Percentiles rank a stretch among this genome's conserved stretches.
These are phyloP conservation scores for Callocephalon fimbriatum DNA, from an alignment of 2,113 vertebrate species.

Conservation along the genomic window DNA sequence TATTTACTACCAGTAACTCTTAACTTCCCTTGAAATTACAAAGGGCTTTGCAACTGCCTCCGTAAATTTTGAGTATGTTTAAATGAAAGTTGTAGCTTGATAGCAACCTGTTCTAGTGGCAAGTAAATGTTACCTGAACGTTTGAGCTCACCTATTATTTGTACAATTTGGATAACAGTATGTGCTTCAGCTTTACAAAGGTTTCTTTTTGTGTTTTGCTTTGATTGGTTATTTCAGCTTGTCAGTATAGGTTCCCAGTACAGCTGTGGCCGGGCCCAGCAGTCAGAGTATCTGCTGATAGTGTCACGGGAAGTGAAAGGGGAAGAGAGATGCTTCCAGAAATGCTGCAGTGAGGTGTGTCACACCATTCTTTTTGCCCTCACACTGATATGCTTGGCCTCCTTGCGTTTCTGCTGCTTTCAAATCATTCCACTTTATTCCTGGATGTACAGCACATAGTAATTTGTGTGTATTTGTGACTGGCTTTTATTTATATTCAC, in stretches of 20 bases:
- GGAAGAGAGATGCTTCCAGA: slow-evolving; percentile 90
- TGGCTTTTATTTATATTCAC: slow-evolving; percentile 54
- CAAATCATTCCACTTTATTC: slow-evolving; percentile 62
- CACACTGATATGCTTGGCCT: slow-evolving; percentile 84
- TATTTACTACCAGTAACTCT: background rate
- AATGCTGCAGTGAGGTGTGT: slow-evolving; percentile 93
- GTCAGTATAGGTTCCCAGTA: slow-evolving; percentile 89
- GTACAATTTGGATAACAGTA: background rate
- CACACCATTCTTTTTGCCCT: slow-evolving; percentile 75
- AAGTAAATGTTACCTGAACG: background rate
- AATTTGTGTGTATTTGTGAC: slow-evolving; percentile 58
- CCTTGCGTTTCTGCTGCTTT: slow-evolving; percentile 62
- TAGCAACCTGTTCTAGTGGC: background rate
- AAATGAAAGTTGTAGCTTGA: slow-evolving; percentile 5
- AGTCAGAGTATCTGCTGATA: slow-evolving; percentile 97
- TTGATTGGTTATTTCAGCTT: slow-evolving; percentile 91
- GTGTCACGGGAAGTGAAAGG: slow-evolving; percentile 93
- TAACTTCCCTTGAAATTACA: background rate
- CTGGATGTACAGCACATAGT: slow-evolving; percentile 54
- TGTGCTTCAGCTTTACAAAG: slow-evolving; percentile 62
- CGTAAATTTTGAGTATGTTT: background rate
- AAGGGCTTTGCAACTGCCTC: background rate
- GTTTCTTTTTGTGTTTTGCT: slow-evolving; percentile 70
- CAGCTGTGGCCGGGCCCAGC: slow-evolving; percentile 88
- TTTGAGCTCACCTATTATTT: slow-evolving; percentile 38